Evolutionary conservation across 2,888 invertebrate genomes (phyloP), one percentile per base, ranked within the genome.

Genomic region (Anthrax anthrax): DNA sequence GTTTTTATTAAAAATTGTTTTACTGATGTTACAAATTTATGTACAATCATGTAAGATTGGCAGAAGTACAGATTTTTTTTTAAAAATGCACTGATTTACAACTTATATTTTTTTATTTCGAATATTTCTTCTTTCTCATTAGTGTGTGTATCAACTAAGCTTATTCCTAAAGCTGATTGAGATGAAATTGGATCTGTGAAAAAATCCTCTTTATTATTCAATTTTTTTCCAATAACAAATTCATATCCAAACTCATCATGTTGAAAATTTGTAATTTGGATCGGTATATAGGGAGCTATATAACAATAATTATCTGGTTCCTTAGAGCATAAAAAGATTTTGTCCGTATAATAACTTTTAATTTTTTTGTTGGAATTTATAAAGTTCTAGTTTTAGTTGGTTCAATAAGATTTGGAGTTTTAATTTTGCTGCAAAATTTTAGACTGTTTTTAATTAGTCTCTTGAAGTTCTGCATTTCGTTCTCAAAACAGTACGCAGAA

Each of bases 391-490:
- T n/a, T n/a, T n/a, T n/a, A n/a, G n/a, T n/a, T n/a, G n/a, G n/a
- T n/a, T n/a, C n/a, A n/a, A n/a, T n/a, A n/a, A n/a, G n/a, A n/a
- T 44, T 18, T 4, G n/a, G 39, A 32, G 18, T 16, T 19, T 23
- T 44, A 12, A 29, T 38, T 38, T 38, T 44, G 44, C 38, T 44
- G 27, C 38, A 44, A 17, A 16, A 44, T 44, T 18, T 29, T 16
- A 17, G 27, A 38, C 3, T 18, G 32, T 27, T 44, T 44, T 44
- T 29, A 9, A 39, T 32, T 38, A 29, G 16, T 18, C 18, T 52
- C 47, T 52, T 50, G 18, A 51, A 42, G n/a, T 47, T 42, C 41
- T 52, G 51, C 44, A 51, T 47, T 3, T 49, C 44, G 37, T 44
- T n/a, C n/a, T n/a, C n/a, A n/a, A n/a, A n/a, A n/a, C n/a, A n/a